Conservation (phyloP, 37 sponge, comb jelly and placozoan genomes). For the Bolinopsis microptera region DNA sequence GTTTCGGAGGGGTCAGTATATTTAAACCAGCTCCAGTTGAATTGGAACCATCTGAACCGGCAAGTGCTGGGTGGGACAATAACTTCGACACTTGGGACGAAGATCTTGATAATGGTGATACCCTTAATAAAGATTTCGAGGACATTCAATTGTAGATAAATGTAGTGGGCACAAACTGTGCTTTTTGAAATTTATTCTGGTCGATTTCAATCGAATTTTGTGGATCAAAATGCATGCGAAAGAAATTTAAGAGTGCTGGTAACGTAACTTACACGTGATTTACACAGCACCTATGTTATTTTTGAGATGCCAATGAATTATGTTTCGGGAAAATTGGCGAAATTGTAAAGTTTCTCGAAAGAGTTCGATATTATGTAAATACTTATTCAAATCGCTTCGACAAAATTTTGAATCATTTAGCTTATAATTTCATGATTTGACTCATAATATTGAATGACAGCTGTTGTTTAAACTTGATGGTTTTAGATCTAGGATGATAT, state of each 20-base stretch:
- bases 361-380: neutral
- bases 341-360: neutral
- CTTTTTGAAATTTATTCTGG: neutral
- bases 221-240: neutral
- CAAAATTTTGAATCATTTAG: neutral
- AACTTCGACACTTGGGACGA: slow-evolving; percentile 47
- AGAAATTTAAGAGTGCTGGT: too few species aligned
- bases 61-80: slow-evolving; percentile 44
- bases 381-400: neutral
- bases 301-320: too few species aligned
- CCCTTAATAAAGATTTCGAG: slow-evolving; percentile 10
- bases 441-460: neutral
- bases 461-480: neutral
- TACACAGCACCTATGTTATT: too few species aligned
- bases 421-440: neutral
- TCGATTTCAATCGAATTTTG: neutral
- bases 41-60: neutral
- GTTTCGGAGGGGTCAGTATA: slow-evolving; percentile 54
- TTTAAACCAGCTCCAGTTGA: neutral
- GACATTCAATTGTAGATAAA: slow-evolving; percentile 44
- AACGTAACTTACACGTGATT: too few species aligned
- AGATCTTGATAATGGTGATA: neutral
- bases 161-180: neutral
- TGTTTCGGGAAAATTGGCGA: neutral
- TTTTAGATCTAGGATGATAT: neutral